A percentile compares a stretch with the other conserved stretches of the same genome.
Evolutionary conservation across 2,888 invertebrate species (phyloP).

Genomic region (Epirrhoe alternata): DNA sequence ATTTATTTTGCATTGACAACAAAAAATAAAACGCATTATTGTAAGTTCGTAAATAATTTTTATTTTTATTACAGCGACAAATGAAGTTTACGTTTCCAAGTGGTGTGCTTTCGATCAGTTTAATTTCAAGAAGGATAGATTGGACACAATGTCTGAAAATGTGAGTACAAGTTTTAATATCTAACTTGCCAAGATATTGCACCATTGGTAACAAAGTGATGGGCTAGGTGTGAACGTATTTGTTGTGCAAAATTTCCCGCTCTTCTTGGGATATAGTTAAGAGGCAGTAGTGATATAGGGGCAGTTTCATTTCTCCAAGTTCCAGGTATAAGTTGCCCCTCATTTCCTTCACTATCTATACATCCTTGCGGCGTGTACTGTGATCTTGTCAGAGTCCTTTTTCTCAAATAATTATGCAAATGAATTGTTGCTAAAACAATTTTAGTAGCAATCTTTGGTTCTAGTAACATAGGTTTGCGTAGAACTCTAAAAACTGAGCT

Average conservation of each 20-base stretch:
- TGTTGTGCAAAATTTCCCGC: not conserved
- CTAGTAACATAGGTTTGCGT: not conserved
- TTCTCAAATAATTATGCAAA: conserved; percentile 17
- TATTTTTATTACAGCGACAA: not conserved
- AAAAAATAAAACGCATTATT: not conserved
- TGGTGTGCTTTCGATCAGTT: conserved; percentile 43
- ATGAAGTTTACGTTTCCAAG: conserved; percentile 10
- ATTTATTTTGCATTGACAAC: not conserved
- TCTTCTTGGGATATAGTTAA: not conserved
- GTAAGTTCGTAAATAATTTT: not conserved
- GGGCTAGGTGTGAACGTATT: not conserved
- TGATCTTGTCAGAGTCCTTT: conserved; percentile 7
- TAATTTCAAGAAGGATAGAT: conserved; percentile 46
- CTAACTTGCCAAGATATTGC: not conserved
- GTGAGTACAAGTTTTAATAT: conserved; percentile 23
- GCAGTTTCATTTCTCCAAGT: not conserved
- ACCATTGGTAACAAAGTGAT: not conserved
- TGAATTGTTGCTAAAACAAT: conserved; percentile 7
- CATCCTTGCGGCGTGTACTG: not conserved
- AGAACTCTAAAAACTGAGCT: not conserved
- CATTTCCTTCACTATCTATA: not conserved
- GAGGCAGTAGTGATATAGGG: not conserved
- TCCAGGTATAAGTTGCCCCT: not conserved
- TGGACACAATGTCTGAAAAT: conserved; percentile 39
- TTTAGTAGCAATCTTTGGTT: not conserved